A percentile compares a stretch with the other conserved stretches of the same genome.
phyloP scores from a whole-genome alignment of 2,888 invertebrate genomes.

The Acleris cristana region DNA sequence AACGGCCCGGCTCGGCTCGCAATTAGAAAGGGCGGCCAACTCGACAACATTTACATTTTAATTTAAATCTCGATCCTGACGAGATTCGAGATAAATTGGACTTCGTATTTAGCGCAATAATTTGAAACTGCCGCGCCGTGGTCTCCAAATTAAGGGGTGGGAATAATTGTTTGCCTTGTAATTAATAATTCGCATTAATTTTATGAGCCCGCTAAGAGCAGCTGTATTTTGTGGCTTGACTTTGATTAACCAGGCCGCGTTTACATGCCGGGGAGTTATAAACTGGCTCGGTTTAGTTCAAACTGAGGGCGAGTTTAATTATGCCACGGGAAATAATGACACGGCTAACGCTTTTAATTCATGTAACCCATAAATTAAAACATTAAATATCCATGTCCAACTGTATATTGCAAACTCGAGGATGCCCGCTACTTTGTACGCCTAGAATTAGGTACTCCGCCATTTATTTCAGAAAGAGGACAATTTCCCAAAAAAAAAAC shows the following conservation, averaged over 20 bases:
- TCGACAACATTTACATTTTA: slow-evolving; percentile 81
- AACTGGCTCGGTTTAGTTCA: neutral
- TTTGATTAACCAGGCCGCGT: slow-evolving; percentile 42
- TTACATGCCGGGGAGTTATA: slow-evolving; percentile 5
- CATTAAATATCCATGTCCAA: too few species aligned
- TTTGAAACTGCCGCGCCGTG: slow-evolving; percentile 69
- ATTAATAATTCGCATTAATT: slow-evolving; percentile 76
- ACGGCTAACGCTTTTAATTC: too few species aligned
- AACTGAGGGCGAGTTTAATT: neutral
- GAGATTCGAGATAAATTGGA: slow-evolving; percentile 80
- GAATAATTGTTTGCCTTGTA: slow-evolving; percentile 75
- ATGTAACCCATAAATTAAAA: too few species aligned
- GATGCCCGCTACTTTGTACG: too few species aligned
- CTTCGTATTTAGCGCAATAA: slow-evolving; percentile 78
- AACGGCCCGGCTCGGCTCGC: slow-evolving; percentile 68
- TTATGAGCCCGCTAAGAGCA: slow-evolving; percentile 49
- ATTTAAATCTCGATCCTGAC: slow-evolving; percentile 81
- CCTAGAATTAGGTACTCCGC: too few species aligned
- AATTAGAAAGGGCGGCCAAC: slow-evolving; percentile 73
- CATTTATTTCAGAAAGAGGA: too few species aligned
- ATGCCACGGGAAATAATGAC: neutral
- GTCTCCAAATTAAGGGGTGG: slow-evolving; percentile 68
- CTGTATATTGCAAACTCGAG: too few species aligned
- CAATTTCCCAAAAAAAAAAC: too few species aligned
- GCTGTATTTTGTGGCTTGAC: slow-evolving; percentile 40